These are phyloP conservation scores for Cossypha polioptera DNA, from an alignment of 2,797 vertebrate species.

Conservation along the genomic window DNA sequence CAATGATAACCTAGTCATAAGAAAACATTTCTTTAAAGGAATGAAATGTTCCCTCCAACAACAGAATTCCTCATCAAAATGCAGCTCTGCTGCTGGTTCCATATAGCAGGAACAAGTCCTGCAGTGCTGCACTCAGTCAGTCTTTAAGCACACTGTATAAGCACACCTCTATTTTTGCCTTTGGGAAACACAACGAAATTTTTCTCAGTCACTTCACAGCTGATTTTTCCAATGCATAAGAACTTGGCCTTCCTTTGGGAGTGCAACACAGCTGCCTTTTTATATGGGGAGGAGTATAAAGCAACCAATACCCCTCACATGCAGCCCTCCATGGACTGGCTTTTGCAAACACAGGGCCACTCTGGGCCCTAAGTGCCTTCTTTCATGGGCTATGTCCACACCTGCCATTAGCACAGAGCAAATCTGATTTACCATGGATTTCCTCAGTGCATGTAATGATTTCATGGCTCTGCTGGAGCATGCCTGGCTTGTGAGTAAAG, in stretches of 20 bases:
- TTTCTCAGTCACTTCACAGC: background rate
- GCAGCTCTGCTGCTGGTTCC: background rate
- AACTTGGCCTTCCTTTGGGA: background rate
- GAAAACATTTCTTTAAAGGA: background rate
- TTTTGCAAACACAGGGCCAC: background rate
- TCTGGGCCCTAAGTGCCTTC: background rate
- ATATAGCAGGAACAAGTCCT: background rate
- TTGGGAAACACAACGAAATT: background rate
- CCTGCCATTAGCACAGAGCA: background rate
- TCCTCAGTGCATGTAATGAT: background rate
- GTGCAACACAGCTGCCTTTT: background rate
- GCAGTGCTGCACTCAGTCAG: background rate
- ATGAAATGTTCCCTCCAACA: background rate
- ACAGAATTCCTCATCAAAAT: background rate
- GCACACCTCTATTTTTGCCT: background rate
- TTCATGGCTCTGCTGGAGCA: background rate
- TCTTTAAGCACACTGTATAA: background rate
- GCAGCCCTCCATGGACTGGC: background rate
- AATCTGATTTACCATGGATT: background rate
- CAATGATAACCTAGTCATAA: background rate
- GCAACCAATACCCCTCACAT: background rate
- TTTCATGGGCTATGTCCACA: background rate
- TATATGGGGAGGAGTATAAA: background rate
- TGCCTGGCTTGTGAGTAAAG: background rate
- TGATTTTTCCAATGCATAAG: constrained; percentile 1